A percentile compares a stretch with the other conserved stretches of the same genome.
phyloP scores from a whole-genome alignment of 2,113 vertebrate species.

The Calonectris borealis region DNA sequence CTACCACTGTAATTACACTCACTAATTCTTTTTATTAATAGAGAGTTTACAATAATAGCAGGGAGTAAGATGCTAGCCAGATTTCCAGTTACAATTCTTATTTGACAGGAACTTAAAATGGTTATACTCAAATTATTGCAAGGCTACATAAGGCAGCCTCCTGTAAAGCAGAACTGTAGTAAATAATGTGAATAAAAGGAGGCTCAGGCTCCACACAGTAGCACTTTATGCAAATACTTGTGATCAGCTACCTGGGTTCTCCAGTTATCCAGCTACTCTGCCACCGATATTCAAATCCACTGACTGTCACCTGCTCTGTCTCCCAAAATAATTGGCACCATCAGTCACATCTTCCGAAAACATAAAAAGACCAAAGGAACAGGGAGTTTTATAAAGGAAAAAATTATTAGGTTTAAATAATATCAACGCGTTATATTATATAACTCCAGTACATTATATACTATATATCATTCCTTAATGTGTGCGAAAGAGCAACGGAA shows the following conservation, averaged over 20 bases:
- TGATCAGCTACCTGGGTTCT: neutral
- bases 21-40: slow-evolving; percentile 8
- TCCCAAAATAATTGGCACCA: neutral
- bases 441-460: neutral
- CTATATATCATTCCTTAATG: neutral
- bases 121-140: neutral
- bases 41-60: neutral
- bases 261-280: neutral
- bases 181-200: neutral
- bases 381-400: neutral
- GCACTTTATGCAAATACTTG: neutral
- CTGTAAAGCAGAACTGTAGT: neutral
- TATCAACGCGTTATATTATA: neutral
- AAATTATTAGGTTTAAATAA: neutral
- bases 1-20: neutral
- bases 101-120: neutral
- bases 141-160: neutral
- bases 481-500: neutral
- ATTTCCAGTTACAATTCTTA: neutral
- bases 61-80: neutral
- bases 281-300: neutral
- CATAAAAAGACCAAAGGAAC: neutral
- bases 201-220: neutral
- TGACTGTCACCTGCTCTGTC: neutral
- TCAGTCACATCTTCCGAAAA: neutral